Percentiles rank a stretch among this genome's conserved stretches.
phyloP scores from a whole-genome alignment of 2,888 invertebrate species.

The Pocota personata region DNA sequence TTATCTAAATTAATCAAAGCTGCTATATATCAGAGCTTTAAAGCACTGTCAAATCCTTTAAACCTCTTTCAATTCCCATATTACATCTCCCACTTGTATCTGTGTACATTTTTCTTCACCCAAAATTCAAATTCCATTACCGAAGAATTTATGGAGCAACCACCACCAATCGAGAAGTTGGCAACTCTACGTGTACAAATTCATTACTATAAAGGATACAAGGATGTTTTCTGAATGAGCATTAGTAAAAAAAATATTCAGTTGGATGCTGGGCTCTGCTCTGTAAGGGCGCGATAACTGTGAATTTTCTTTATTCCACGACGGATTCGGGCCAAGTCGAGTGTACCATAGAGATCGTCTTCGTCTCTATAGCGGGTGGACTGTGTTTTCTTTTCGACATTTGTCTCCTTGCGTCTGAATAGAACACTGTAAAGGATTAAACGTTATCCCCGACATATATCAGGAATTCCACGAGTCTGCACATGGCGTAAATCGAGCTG shows the following conservation, averaged over 20 bases:
- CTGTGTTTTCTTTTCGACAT: constrained; percentile 1
- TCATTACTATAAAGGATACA: constrained; percentile 63
- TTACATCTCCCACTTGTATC: not conserved
- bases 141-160: constrained; percentile 6
- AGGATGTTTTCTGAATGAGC: constrained; percentile 68
- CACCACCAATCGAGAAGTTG: not conserved
- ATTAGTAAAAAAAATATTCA: constrained; percentile 58
- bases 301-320: constrained; percentile 18
- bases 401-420: not conserved
- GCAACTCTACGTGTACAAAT: constrained; percentile 52
- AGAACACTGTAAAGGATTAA: constrained; percentile 22
- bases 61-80: not conserved
- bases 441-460: constrained; percentile 21
- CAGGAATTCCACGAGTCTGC: constrained; percentile 26
- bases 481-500: constrained; percentile 46
- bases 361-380: not conserved
- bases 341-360: constrained; percentile 34
- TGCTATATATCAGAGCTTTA: not conserved
- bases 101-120: not conserved
- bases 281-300: constrained; percentile 58
- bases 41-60: not conserved
- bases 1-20: too few species aligned
- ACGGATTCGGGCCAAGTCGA: constrained; percentile 32
- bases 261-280: constrained; percentile 69
- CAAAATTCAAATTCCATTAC: constrained; percentile 4